These are phyloP conservation scores for Gallinago jamesoni DNA, from an alignment of 2,113 vertebrate species.

Conservation along the genomic window DNA sequence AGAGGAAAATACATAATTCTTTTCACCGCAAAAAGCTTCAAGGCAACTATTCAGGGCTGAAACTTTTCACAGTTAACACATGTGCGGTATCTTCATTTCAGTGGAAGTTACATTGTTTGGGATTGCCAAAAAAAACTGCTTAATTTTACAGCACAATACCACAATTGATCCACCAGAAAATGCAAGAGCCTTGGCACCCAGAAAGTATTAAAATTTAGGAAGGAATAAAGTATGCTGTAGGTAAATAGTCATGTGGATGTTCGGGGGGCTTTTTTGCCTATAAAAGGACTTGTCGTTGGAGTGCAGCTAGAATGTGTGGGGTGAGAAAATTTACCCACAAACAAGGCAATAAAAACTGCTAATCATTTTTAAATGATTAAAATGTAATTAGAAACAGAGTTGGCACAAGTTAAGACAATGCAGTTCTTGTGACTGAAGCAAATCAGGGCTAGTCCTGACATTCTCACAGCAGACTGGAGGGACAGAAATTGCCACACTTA, in stretches of 20 bases:
- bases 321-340: constrained; percentile 68
- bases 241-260: constrained; percentile 22
- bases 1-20: constrained; percentile 67
- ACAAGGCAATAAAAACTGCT: constrained; percentile 68
- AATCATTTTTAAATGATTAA: constrained; percentile 72
- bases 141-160: constrained; percentile 64
- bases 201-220: constrained; percentile 51
- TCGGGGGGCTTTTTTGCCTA: constrained; percentile 48
- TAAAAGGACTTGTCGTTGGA: constrained; percentile 61
- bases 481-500: constrained; percentile 58
- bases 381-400: constrained; percentile 69
- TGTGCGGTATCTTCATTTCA: constrained; percentile 54
- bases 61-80: constrained; percentile 60
- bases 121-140: constrained; percentile 59
- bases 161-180: constrained; percentile 60
- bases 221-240: constrained; percentile 64
- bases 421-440: constrained; percentile 53
- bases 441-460: constrained; percentile 59
- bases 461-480: constrained; percentile 51
- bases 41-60: constrained; percentile 58
- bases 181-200: constrained; percentile 37
- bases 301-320: constrained; percentile 59
- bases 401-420: constrained; percentile 69
- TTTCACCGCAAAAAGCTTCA: constrained; percentile 57
- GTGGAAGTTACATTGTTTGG: constrained; percentile 60